These are phyloP conservation scores for Pseudochirops cupreus DNA, from an alignment of 2,797 vertebrate species.

Conservation along the genomic window DNA sequence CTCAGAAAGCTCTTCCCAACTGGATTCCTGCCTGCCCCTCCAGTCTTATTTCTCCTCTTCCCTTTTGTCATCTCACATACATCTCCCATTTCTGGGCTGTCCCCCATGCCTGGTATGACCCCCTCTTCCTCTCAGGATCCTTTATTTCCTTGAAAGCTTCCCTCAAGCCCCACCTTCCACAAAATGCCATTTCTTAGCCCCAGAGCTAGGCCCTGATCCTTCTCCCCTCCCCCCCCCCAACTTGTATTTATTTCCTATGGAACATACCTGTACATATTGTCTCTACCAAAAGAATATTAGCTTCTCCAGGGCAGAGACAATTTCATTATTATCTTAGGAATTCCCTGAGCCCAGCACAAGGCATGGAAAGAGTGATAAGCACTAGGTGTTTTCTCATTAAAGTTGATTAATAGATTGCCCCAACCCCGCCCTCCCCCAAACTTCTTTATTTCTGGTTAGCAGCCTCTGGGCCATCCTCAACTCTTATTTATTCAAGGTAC, in stretches of 20 bases:
- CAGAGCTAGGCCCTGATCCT: neutral
- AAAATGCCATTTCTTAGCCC: neutral
- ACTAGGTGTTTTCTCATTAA: neutral
- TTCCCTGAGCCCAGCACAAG: neutral
- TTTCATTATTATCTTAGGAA: neutral
- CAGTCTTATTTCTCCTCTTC: neutral
- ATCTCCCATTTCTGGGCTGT: neutral
- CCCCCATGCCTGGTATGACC: neutral
- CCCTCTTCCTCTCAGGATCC: neutral
- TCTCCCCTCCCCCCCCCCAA: neutral
- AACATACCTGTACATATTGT: neutral
- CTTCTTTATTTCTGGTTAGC: neutral
- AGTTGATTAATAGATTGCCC: neutral
- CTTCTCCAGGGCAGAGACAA: neutral
- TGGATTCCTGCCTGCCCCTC: neutral
- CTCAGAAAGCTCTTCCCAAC: neutral
- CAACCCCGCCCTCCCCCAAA: neutral
- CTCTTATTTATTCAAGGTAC: neutral
- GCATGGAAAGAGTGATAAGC: neutral
- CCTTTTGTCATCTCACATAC: neutral
- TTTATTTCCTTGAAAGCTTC: neutral
- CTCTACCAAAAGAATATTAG: neutral
- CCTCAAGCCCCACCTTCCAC: neutral
- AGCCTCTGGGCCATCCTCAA: neutral
- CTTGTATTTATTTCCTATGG: neutral